Conservation (phyloP, 64 coral and sea anemone genomes). For the Acropora yongei region DNA sequence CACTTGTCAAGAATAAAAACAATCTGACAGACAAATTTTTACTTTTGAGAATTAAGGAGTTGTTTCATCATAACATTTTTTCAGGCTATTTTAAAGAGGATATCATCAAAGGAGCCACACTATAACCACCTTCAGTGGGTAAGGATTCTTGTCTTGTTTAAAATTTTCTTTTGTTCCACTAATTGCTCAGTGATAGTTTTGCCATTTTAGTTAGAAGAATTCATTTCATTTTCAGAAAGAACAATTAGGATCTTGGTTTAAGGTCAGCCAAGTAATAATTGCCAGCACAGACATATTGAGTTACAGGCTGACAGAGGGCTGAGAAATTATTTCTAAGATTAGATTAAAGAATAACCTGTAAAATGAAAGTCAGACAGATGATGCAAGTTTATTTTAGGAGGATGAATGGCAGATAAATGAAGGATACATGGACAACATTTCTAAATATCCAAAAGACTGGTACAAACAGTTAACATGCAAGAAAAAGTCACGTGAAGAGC, state of each 20-base stretch:
- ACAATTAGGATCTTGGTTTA: no score
- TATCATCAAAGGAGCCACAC: slow-evolving; percentile 91
- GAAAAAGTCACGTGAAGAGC: slow-evolving; percentile 43
- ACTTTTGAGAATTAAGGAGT: not conserved
- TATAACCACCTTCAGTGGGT: slow-evolving; percentile 99
- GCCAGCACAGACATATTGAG: no score
- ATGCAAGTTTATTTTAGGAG: slow-evolving; percentile 59
- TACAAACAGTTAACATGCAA: slow-evolving; percentile 81
- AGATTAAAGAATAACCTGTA: no score
- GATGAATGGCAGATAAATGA: slow-evolving; percentile 98
- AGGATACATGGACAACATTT: slow-evolving; percentile 97
- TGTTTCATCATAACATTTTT: not conserved
- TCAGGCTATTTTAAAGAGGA: slow-evolving; percentile 94
- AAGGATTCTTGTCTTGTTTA: slow-evolving; percentile 8
- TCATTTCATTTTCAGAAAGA: no score
- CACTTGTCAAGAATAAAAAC: not conserved
- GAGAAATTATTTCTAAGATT: no score
- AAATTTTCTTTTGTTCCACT: no score
- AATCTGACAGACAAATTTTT: not conserved
- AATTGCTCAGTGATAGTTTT: no score
- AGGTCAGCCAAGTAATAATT: no score
- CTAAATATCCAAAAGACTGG: slow-evolving; percentile 95
- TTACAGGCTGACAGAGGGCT: no score
- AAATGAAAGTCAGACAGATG: no score
- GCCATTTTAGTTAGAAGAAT: no score